Base-by-base conservation (phyloP, 2,797 vertebrate genomes). In the Danio jaintianensis region DNA sequence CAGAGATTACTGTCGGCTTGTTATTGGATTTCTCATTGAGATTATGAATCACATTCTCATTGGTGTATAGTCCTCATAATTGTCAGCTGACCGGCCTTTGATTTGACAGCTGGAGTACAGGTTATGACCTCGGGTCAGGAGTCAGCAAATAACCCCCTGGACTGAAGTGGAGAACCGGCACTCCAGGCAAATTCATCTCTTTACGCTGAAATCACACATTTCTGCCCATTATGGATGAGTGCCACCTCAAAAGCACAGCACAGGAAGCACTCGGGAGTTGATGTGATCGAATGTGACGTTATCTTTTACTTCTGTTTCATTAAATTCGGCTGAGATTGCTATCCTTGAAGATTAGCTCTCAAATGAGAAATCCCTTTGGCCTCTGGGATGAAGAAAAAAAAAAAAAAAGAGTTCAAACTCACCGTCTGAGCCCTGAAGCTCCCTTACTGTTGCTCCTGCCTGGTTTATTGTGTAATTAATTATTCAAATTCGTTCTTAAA, bases 231-330 rank as follows among this genome's bases (percentile, higher is more conserved):
- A 90, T 90, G 87, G 90, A 92, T 92, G 90, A 86, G 88, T 88
- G 85, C 88, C 91, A 92, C 90, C 92, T 93, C 88, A 86, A 91
- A 92, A 92, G 90, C 90, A 86, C 85, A 81, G 90, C 86, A 75
- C 82, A 91, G 89, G 89, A 91, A 90, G 86, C 75, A 75, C 89
- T 87, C 86, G 75, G 85, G 85, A 89, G 88, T 79, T 87, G 84
- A 90, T 77, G 86, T 92, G 91, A 92, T 93, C 89, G 89, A 92
- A 91, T 86, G 90, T 91, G 91, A 91, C 88, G 85, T 92, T 92
- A 93, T 92, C 91, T 93, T 93, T 93, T 93, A 92, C 92, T 94
- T 93, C 79, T 91, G 90, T 93, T 93, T 92, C 91, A 92, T 93
- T 93, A 93, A 91, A 93, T 91, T 88, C 90, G 88, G 89, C 90